A percentile compares a stretch with the other conserved stretches of the same genome.
Evolutionary conservation across 2,797 vertebrate species (phyloP).

Genomic region (Lithobates sylvaticus): DNA sequence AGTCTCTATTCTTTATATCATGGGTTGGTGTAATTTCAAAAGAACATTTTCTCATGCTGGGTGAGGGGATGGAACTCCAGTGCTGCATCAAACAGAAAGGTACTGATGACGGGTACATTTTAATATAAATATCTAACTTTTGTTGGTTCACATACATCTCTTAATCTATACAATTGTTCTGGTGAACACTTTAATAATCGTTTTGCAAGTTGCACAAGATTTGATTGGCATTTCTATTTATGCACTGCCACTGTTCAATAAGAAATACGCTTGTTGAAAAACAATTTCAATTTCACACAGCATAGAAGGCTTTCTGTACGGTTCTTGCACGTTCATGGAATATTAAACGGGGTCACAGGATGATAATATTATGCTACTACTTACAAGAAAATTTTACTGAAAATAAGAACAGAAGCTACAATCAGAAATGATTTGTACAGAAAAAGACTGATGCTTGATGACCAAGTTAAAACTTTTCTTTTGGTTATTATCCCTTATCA

Average conservation of each 20-base stretch:
- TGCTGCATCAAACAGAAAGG: background rate
- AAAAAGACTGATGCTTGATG: background rate
- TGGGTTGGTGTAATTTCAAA: background rate
- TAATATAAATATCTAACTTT: background rate
- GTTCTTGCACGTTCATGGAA: slow-evolving; percentile 4
- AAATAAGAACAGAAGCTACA: background rate
- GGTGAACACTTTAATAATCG: slow-evolving; percentile 5
- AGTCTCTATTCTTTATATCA: background rate
- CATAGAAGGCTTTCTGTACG: background rate
- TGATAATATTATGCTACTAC: background rate
- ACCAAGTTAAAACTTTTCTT: background rate
- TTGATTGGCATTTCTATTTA: slow-evolving; percentile 28
- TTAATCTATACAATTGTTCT: background rate
- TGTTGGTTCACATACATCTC: background rate
- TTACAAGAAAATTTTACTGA: background rate
- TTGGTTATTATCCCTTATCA: background rate
- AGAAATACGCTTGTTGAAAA: slow-evolving; percentile 11
- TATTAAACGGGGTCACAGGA: background rate
- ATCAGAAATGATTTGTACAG: background rate
- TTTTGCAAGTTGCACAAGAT: background rate
- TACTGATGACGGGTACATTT: background rate
- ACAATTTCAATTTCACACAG: slow-evolving; percentile 8
- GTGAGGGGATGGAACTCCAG: background rate
- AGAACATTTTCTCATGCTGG: background rate
- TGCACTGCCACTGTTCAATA: background rate